Evolutionary conservation across 2,797 vertebrate genomes (phyloP).

Genomic region (Chrysocyon brachyurus): DNA sequence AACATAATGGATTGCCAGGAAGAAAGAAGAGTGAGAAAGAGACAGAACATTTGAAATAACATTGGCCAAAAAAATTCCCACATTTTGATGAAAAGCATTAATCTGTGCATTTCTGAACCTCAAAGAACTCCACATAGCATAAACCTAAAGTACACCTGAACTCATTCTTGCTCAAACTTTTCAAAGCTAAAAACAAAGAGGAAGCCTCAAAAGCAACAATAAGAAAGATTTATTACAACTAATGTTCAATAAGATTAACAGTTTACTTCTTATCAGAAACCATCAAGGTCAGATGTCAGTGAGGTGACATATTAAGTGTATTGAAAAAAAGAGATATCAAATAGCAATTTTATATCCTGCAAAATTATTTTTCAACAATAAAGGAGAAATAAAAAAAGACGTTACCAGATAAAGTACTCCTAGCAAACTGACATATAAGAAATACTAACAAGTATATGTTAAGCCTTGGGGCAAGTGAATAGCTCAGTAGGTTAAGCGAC

Average conservation of each 20-base stretch:
- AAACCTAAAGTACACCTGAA: neutral
- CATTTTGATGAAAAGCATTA: neutral
- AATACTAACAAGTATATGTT: neutral
- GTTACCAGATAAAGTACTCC: neutral
- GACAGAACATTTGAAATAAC: neutral
- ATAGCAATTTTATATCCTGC: neutral
- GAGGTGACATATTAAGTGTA: neutral
- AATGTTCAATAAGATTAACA: neutral
- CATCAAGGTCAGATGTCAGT: neutral
- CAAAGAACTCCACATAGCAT: neutral
- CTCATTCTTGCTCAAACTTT: neutral
- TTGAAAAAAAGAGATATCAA: neutral
- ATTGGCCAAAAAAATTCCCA: neutral
- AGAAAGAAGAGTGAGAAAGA: neutral
- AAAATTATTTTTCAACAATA: neutral
- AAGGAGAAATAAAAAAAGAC: neutral
- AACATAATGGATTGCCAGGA: neutral
- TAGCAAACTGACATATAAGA: neutral
- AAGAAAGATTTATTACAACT: neutral
- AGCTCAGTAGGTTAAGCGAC: neutral
- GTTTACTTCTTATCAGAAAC: neutral
- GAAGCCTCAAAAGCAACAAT: neutral
- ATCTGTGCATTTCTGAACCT: neutral
- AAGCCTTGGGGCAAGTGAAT: neutral
- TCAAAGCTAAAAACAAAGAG: neutral